Evolutionary conservation across 2,797 vertebrate species (phyloP), one percentile per base, ranked within the genome.

Genomic region (Sebastes vulpes): DNA sequence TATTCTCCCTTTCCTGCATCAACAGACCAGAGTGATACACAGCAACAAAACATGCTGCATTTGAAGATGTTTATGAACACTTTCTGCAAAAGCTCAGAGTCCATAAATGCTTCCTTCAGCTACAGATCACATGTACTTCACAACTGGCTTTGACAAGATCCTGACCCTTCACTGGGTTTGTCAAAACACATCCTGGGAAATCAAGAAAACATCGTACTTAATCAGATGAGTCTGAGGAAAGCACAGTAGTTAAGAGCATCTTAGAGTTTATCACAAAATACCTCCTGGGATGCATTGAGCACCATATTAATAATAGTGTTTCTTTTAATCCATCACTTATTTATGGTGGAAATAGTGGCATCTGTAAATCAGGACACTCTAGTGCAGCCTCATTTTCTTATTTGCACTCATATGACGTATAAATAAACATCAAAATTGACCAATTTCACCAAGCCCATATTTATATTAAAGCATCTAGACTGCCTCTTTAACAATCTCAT

Each of bases 401-500:
- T 31, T 29, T 66, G 25, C 42, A 59, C n/a, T 29, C 54, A 12
- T 3, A 10, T 3, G 3, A 23, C 35, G 61, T 6, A 67, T 60
- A 50, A n/a, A 29, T 23, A n/a, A 25, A 66, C 46, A 59, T 53
- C 12, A 20, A 31, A 52, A 28, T 14, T 9, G 3, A 18, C 16
- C 31, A 18, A 7, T 28, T 65, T 60, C 23, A 78, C 12, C 58
- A 32, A 54, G 18, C 14, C 32, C n/a, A 8, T 42, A 57, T 38
- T 69, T 20, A 63, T 35, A 67, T 32, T 25, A 20, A 50, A 72
- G 26, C 20, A 26, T 81, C 14, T 60, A 63, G 60, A 65, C 12
- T 5, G 46, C 56, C 59, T 65, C 42, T 79, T 72, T 21, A 71
- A 74, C 38, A 82, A 75, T 32, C 70, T 61, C 3, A 48, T 75